A percentile compares a stretch with the other conserved stretches of the same genome.
Conservation (phyloP, 2,113 vertebrate species). For the Pseudorectes ferrugineus region DNA sequence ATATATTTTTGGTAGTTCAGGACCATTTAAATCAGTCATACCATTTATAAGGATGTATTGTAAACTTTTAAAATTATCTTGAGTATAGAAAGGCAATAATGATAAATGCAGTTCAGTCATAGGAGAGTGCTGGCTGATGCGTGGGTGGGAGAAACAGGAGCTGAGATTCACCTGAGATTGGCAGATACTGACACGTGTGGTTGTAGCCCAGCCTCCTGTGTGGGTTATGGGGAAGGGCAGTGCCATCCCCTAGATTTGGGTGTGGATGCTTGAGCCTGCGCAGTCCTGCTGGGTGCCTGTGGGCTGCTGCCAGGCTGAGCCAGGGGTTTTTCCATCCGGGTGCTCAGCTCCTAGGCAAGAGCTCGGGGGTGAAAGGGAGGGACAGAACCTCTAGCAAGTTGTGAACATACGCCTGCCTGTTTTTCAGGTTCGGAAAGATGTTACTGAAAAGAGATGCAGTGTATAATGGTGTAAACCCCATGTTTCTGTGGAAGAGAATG, state of each 20-base stretch:
- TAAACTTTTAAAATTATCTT: background rate
- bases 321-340: too few species aligned
- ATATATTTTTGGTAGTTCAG: background rate
- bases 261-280: accelerated
- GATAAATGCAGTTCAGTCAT: background rate
- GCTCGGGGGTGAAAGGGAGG: background rate
- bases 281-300: accelerated
- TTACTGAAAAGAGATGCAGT: background rate
- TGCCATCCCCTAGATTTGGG: accelerated
- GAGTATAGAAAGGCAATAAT: background rate
- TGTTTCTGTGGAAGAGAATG: background rate
- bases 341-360: background rate
- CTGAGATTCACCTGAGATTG: background rate
- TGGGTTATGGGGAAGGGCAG: background rate
- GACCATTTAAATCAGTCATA: background rate
- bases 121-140: background rate
- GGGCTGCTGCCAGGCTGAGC: background rate
- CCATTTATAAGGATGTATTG: background rate
- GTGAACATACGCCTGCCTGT: background rate
- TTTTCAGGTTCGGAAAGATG: background rate
- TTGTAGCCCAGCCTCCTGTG: background rate
- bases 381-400: background rate
- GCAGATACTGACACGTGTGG: background rate
- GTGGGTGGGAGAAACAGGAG: background rate
- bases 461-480: accelerated